Evolutionary conservation across 2,797 vertebrate genomes (phyloP).

Genomic region (Anabacerthia variegaticeps): DNA sequence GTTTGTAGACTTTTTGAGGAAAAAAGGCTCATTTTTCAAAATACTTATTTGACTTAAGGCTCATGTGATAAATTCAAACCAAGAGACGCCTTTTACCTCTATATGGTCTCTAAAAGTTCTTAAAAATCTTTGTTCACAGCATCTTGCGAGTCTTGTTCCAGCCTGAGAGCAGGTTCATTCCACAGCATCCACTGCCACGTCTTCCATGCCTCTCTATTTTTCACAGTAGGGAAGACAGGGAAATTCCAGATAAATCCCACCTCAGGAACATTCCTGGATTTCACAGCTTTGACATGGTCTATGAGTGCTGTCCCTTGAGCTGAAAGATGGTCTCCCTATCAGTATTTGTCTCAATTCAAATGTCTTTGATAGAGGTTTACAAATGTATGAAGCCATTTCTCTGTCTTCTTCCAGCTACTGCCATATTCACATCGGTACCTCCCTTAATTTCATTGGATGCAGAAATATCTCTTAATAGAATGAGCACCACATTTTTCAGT

Average conservation of each 20-base stretch:
- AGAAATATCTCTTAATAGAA: slow-evolving; percentile 26
- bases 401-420: background rate
- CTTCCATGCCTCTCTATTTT: fast-evolving
- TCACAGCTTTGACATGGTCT: background rate
- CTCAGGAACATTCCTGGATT: background rate
- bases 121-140: background rate
- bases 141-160: background rate
- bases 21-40: background rate
- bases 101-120: background rate
- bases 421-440: background rate
- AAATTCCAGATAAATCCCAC: background rate
- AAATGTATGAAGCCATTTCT: background rate
- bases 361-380: background rate
- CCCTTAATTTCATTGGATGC: slow-evolving; percentile 4
- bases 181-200: too few relatives aligned
- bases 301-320: background rate
- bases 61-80: background rate
- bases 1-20: background rate
- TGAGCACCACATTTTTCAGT: slow-evolving; percentile 19
- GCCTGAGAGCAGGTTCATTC: background rate
- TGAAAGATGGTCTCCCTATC: background rate
- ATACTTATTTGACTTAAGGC: background rate
- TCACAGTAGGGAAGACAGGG: background rate
- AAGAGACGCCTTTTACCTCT: background rate
- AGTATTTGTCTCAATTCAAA: background rate